phyloP scores from a whole-genome alignment of 1,140 invertebrate species.

The Drosophila punjabiensis region DNA sequence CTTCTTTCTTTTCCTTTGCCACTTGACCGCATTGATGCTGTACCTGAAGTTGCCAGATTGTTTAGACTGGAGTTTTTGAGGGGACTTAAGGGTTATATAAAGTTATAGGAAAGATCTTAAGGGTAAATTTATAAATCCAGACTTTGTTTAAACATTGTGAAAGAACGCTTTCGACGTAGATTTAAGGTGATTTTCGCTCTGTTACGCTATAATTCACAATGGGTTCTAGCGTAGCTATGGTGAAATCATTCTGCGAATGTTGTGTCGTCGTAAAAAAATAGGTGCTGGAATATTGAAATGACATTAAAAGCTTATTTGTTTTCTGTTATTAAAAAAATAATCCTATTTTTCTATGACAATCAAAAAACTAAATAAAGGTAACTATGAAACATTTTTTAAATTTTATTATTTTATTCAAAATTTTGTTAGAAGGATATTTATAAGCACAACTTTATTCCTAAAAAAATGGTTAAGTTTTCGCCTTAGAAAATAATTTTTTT shows the following conservation, averaged over 20 bases:
- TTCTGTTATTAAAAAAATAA: too few species aligned
- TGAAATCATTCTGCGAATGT: background rate
- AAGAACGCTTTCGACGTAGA: too few species aligned
- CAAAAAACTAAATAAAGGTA: too few species aligned
- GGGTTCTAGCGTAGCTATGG: background rate
- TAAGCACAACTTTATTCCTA: too few species aligned
- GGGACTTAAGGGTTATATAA: background rate
- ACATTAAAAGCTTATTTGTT: too few species aligned
- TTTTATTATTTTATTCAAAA: too few species aligned
- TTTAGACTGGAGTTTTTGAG: background rate
- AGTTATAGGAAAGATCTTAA: background rate
- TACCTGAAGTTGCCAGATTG: conserved; percentile 32
- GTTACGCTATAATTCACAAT: background rate
- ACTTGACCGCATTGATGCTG: conserved; percentile 61
- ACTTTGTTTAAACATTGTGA: background rate
- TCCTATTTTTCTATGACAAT: too few species aligned
- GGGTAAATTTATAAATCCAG: background rate
- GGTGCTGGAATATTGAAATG: too few species aligned
- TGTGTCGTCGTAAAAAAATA: too few species aligned
- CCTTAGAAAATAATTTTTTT: background rate
- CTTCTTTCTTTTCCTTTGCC: conserved; percentile 48
- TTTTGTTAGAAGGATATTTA: too few species aligned
- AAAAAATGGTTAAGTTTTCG: too few species aligned
- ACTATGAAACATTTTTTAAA: too few species aligned
- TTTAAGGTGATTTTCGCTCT: background rate